Percentiles rank a stretch among this genome's conserved stretches.
These are phyloP conservation scores for Patella pellucida DNA, from an alignment of 2,888 invertebrate genomes.

Conservation along the genomic window DNA sequence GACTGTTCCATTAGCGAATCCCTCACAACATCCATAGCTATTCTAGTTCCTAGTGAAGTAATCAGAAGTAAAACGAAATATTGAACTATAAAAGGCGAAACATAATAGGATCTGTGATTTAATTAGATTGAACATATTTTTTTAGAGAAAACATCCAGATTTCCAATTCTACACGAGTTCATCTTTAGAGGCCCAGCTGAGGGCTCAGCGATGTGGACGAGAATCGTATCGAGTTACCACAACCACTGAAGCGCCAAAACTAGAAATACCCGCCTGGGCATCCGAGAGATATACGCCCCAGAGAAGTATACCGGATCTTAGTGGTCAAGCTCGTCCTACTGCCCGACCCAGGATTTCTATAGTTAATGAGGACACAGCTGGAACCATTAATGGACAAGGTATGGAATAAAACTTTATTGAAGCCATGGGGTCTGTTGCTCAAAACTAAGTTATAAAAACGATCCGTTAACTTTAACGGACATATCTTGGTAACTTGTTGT, in stretches of 20 bases:
- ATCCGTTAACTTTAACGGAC: no score
- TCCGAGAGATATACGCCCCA: slow-evolving; percentile 26
- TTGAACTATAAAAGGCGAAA: no score
- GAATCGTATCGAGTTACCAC: slow-evolving; percentile 17
- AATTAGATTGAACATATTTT: no score
- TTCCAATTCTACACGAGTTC: slow-evolving; percentile 38
- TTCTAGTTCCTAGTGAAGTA: no score
- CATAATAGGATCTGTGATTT: no score
- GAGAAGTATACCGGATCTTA: slow-evolving; percentile 13
- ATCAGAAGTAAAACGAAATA: no score
- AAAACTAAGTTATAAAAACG: no score
- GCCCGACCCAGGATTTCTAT: slow-evolving; percentile 28
- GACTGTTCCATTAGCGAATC: no score
- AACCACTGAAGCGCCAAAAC: slow-evolving; percentile 30
- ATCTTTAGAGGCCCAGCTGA: slow-evolving; percentile 39
- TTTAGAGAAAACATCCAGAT: slow-evolving; percentile 32
- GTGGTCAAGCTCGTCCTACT: not conserved
- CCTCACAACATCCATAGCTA: no score
- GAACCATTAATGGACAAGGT: not conserved
- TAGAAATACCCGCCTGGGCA: slow-evolving; percentile 32
- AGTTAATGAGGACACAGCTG: not conserved
- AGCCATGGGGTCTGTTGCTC: no score
- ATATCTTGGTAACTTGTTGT: no score
- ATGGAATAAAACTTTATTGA: no score
- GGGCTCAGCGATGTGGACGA: slow-evolving; percentile 47